These are phyloP conservation scores for Anisognathus igniventris DNA, from an alignment of 2,797 vertebrate species.

Conservation along the genomic window DNA sequence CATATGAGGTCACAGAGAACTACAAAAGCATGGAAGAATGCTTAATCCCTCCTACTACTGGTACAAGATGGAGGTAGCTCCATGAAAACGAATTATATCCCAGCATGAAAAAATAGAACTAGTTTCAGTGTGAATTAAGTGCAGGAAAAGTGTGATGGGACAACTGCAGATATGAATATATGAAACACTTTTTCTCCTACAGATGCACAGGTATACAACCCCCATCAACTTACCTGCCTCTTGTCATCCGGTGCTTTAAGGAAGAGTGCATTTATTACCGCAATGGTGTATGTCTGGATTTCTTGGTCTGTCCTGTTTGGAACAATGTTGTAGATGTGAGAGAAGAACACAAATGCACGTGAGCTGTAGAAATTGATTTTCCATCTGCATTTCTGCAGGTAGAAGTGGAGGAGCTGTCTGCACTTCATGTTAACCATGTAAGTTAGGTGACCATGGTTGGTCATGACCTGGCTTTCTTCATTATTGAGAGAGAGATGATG, in stretches of 20 bases:
- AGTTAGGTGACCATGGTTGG: not conserved
- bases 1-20: conserved; percentile 4
- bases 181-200: not conserved
- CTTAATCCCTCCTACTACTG: not conserved
- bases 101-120: not conserved
- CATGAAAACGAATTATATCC: not conserved
- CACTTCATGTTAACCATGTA: not conserved
- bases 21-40: not conserved
- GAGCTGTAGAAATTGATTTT: not conserved
- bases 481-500: not conserved
- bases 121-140: not conserved
- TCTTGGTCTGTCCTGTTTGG: conserved; percentile 89
- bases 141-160: not conserved
- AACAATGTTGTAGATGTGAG: not conserved
- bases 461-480: not conserved
- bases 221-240: conserved; percentile 84
- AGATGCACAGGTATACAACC: not conserved
- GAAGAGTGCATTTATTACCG: conserved; percentile 96
- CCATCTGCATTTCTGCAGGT: not conserved
- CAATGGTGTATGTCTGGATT: conserved; percentile 96
- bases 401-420: not conserved
- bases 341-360: not conserved
- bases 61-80: not conserved
- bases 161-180: not conserved
- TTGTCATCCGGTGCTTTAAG: conserved; percentile 96